Percentiles rank a stretch among this genome's conserved stretches.
Conservation (phyloP, 1,140 invertebrate species). For the Neomicropteryx cornuta region DNA sequence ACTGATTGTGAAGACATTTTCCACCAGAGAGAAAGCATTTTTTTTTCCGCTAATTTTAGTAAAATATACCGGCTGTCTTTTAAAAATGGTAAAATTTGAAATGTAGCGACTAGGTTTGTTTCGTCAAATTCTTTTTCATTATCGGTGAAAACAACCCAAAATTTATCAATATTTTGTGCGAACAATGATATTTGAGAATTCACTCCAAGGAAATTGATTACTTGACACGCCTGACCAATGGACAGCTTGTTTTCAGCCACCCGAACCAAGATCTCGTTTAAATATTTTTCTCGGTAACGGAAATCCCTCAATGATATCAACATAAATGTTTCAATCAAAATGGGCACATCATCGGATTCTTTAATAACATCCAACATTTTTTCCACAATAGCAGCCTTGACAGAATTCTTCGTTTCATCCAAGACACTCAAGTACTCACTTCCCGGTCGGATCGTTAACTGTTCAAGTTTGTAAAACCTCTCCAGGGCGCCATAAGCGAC, state of each 20-base stretch:
- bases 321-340: conserved; percentile 31
- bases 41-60: conserved; percentile 50
- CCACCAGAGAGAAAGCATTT: conserved; percentile 43
- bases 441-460: conserved; percentile 18
- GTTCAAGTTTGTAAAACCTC: conserved; percentile 31
- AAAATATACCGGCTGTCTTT: conserved; percentile 49
- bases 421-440: conserved; percentile 19
- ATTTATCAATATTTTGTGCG: conserved; percentile 43
- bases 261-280: conserved; percentile 48
- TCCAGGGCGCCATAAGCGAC: conserved; percentile 37
- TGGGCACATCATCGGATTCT: conserved; percentile 33
- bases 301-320: conserved; percentile 31
- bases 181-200: conserved; percentile 34
- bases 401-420: conserved; percentile 27
- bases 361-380: conserved; percentile 33
- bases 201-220: conserved; percentile 35
- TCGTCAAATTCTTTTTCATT: conserved; percentile 46
- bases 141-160: conserved; percentile 57
- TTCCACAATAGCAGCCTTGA: conserved; percentile 32
- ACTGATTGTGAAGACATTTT: conserved; percentile 43
- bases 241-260: conserved; percentile 47
- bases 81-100: conserved; percentile 44
- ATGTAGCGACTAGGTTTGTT: conserved; percentile 45
- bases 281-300: conserved; percentile 42
- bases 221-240: conserved; percentile 49